Evolutionary conservation across 1,140 invertebrate species (phyloP), one percentile per base, ranked within the genome.

Genomic region (Solenopsis fugax): DNA sequence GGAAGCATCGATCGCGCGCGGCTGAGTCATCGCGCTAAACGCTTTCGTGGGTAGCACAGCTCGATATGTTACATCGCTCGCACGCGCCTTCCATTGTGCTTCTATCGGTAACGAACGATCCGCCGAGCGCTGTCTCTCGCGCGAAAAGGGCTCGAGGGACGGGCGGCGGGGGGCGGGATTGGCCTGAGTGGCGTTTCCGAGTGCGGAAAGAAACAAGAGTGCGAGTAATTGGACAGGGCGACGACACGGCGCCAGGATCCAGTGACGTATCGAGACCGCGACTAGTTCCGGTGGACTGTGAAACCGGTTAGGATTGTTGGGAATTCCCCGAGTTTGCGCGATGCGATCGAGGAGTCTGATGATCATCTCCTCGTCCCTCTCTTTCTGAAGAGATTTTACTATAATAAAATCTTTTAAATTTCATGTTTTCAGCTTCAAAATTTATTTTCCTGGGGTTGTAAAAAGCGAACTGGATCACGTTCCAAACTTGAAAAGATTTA

Each of bases 201-300:
- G 62, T 69, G 78, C 54, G 69, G 80, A 73, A 54, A 75, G 69
- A 84, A 84, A 84, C 54, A 84, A 72, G 80, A 73, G 77, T 71
- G 34, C 65, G 16, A 45, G 54, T 84, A 84, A 84, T 84, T 84
- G 69, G n/a, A 84, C 69, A 24, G 54, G 29, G 80, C 80, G 80
- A 84, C 80, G 69, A 84, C 54, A 75, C 29, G 80, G 80, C 80
- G 80, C 80, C 80, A 45, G 80, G 72, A 62, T 75, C 69, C 69
- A 84, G 54, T 84, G 54, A 50, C 80, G 80, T 60, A 69, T 56
- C 16, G 78, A 60, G 80, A 84, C 58, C 34, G 41, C 64, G 69
- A 48, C 54, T 73, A 84, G 80, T 75, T 84, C 41, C 54, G 69
- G 7, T 62, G 41, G 54, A 48, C 56, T 24, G 64, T 62, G 45